A percentile compares a stretch with the other conserved stretches of the same genome.
phyloP scores from a whole-genome alignment of 1,140 invertebrate genomes.

The Argopecten irradians region DNA sequence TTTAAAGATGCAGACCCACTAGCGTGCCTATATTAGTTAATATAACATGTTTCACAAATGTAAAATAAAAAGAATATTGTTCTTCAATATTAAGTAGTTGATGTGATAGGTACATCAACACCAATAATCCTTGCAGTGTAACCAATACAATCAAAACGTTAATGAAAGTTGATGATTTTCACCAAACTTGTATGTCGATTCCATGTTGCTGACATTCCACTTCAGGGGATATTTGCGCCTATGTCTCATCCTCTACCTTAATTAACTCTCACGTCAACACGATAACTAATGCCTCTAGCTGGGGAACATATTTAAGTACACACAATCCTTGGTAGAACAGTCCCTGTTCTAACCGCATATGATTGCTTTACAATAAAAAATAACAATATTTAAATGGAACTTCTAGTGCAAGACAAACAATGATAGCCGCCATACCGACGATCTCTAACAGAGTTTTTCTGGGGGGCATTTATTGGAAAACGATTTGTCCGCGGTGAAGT shows the following conservation, averaged over 20 bases:
- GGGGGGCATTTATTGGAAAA: conserved; percentile 19
- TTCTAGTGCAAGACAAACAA: conserved; percentile 1
- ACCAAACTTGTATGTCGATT: not conserved
- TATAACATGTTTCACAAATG: too few relatives aligned
- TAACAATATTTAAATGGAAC: not conserved
- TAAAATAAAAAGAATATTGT: too few relatives aligned
- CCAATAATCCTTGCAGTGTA: too few relatives aligned
- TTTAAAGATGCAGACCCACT: too few relatives aligned
- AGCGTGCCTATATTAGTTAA: too few relatives aligned
- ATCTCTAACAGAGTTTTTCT: not conserved
- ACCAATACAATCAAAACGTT: too few relatives aligned
- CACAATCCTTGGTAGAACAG: not conserved
- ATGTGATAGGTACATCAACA: too few relatives aligned
- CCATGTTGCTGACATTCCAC: not conserved
- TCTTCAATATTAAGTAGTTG: too few relatives aligned
- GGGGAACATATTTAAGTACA: not conserved
- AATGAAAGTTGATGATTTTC: too few relatives aligned
- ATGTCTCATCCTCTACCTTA: not conserved
- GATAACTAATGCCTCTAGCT: not conserved
- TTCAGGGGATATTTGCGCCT: not conserved
- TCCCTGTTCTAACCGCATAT: not conserved
- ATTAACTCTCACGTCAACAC: not conserved
- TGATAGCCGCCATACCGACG: not conserved
- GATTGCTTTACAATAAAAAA: conserved; percentile 12
- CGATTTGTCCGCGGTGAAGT: not conserved